Evolutionary conservation across 2,888 invertebrate genomes (phyloP).

Genomic region (Malachius bipustulatus): DNA sequence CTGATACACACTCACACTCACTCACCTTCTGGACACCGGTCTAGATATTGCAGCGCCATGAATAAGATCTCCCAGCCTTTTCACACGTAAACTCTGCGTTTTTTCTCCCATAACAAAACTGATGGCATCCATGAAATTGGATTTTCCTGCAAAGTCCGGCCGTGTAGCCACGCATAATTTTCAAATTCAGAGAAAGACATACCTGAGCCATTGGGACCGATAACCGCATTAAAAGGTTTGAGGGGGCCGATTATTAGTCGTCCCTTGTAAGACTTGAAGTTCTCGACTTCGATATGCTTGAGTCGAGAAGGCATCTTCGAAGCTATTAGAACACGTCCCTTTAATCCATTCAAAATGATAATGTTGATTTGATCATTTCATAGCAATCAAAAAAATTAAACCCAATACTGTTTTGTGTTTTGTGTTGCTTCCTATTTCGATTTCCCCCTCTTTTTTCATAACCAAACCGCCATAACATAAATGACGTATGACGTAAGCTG

Average conservation of each 20-base stretch:
- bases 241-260: slow-evolving; percentile 88
- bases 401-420: neutral
- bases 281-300: slow-evolving; percentile 92
- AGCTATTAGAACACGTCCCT: no score
- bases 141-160: slow-evolving; percentile 77
- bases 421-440: no score
- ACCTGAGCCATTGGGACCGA: slow-evolving; percentile 99
- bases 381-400: slow-evolving; percentile 1
- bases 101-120: slow-evolving; percentile 99
- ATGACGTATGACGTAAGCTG: no score
- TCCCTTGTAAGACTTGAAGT: slow-evolving; percentile 98
- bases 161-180: slow-evolving; percentile 5
- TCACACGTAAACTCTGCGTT: slow-evolving; percentile 87
- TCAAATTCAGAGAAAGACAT: slow-evolving; percentile 1
- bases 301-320: slow-evolving; percentile 73
- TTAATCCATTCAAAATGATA: neutral
- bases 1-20: no score
- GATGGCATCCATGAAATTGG: slow-evolving; percentile 99
- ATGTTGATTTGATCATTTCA: slow-evolving; percentile 3
- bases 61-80: slow-evolving; percentile 87
- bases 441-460: no score
- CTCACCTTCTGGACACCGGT: slow-evolving; percentile 71
- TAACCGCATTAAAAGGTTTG: slow-evolving; percentile 94
- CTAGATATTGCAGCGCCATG: slow-evolving; percentile 96
- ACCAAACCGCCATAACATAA: no score